These are phyloP conservation scores for Microtus californicus DNA, from an alignment of 2,797 vertebrate species.

Conservation along the genomic window DNA sequence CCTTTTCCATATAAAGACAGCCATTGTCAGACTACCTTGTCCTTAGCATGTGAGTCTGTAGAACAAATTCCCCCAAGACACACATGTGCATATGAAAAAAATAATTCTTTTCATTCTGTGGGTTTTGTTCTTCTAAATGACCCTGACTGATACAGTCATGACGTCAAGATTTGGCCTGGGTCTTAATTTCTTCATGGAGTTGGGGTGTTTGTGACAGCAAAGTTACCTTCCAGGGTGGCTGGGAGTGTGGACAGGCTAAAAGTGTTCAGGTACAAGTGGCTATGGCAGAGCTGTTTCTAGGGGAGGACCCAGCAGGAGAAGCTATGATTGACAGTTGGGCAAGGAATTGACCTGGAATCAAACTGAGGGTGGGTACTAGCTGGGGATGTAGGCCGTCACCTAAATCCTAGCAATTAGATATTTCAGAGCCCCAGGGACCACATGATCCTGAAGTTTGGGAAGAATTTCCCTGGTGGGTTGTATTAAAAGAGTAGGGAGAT, in stretches of 20 bases:
- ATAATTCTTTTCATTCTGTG: background rate
- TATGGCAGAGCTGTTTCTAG: background rate
- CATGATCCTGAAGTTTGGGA: background rate
- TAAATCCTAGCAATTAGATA: background rate
- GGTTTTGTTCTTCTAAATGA: background rate
- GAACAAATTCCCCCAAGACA: background rate
- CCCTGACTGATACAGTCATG: background rate
- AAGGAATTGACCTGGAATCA: background rate
- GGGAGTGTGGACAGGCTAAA: background rate
- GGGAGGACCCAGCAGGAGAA: background rate
- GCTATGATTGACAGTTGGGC: background rate
- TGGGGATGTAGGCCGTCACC: rapidly evolving
- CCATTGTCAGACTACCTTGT: background rate
- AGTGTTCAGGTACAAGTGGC: background rate
- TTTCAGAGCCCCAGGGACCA: background rate
- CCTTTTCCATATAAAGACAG: background rate
- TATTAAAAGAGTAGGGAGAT: background rate
- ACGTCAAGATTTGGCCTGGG: background rate
- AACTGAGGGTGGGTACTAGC: background rate
- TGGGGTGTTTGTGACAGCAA: background rate
- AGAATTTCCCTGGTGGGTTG: background rate
- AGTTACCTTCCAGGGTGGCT: background rate
- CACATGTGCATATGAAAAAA: background rate
- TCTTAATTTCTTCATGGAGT: background rate
- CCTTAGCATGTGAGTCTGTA: background rate